Evolutionary conservation across 2,113 vertebrate genomes (phyloP).

Genomic region (Brachyhypopomus gauderio): DNA sequence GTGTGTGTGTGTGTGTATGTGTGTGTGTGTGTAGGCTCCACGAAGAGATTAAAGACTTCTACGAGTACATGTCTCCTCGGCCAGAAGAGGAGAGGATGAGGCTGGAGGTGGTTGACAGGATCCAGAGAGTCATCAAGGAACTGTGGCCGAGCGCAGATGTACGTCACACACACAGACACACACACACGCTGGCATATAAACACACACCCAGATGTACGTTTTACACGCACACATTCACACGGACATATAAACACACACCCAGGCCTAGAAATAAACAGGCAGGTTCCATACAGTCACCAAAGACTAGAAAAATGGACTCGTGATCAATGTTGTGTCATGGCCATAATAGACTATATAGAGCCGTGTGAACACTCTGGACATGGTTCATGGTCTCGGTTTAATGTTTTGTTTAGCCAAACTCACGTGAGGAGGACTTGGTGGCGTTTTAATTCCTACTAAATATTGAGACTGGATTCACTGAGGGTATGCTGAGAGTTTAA

Average conservation of each 20-base stretch:
- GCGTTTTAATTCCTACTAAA: too few relatives aligned
- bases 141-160: conserved; percentile 95
- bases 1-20: neutral
- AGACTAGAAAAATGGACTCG: too few relatives aligned
- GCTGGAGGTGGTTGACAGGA: conserved; percentile 93
- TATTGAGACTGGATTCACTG: conserved; percentile 7
- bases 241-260: neutral
- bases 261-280: too few relatives aligned
- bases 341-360: too few relatives aligned
- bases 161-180: conserved; percentile 53
- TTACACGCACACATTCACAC: neutral
- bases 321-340: too few relatives aligned
- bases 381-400: too few relatives aligned
- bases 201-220: conserved; percentile 79
- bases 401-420: too few relatives aligned
- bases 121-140: conserved; percentile 92
- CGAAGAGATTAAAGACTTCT: conserved; percentile 97
- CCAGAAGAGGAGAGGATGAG: conserved; percentile 95
- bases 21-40: conserved; percentile 79
- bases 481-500: neutral
- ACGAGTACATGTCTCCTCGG: conserved; percentile 92
- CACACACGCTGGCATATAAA: neutral
- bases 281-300: too few relatives aligned
- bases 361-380: too few relatives aligned
- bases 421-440: too few relatives aligned